A percentile compares a stretch with the other conserved stretches of the same genome.
These are phyloP conservation scores for Lophius americanus DNA, from an alignment of 2,797 vertebrate genomes.

Conservation along the genomic window DNA sequence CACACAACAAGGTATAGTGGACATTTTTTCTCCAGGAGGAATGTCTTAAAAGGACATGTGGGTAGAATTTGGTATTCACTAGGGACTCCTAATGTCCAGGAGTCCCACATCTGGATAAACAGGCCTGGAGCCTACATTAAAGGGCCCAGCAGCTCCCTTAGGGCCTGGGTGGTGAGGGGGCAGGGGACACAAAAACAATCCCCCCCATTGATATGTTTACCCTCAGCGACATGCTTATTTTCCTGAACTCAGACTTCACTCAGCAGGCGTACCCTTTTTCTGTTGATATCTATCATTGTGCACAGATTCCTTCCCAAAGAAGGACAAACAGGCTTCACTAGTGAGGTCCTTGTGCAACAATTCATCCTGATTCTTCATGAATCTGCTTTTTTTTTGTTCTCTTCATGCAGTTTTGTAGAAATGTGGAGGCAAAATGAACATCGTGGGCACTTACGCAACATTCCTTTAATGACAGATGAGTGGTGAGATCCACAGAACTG, in stretches of 20 bases:
- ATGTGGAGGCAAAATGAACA: conserved; percentile 19
- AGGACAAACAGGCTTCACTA: conserved; percentile 9
- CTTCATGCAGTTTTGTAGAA: conserved; percentile 7
- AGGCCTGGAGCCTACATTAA: conserved; percentile 85
- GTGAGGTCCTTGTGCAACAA: background rate
- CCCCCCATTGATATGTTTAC: conserved; percentile 79
- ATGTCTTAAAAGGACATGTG: conserved; percentile 32
- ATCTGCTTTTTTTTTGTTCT: background rate
- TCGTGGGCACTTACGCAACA: conserved; percentile 52
- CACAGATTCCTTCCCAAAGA: conserved; percentile 20
- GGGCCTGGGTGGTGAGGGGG: conserved; percentile 77
- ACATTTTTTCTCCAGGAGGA: conserved; percentile 17
- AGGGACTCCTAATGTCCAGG: conserved; percentile 39
- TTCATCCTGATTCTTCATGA: background rate
- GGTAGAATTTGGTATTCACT: conserved; percentile 36
- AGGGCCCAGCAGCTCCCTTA: conserved; percentile 79
- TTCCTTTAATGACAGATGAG: conserved; percentile 68
- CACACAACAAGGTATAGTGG: too few relatives aligned
- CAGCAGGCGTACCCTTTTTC: conserved; percentile 40
- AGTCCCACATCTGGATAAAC: conserved; percentile 91
- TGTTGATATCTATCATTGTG: background rate
- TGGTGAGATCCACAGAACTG: conserved; percentile 54
- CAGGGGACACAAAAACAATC: conserved; percentile 84
- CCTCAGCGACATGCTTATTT: conserved; percentile 85
- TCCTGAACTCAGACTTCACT: conserved; percentile 77